These are phyloP conservation scores for Dryobates pubescens DNA, from an alignment of 2,797 vertebrate genomes.

Conservation along the genomic window DNA sequence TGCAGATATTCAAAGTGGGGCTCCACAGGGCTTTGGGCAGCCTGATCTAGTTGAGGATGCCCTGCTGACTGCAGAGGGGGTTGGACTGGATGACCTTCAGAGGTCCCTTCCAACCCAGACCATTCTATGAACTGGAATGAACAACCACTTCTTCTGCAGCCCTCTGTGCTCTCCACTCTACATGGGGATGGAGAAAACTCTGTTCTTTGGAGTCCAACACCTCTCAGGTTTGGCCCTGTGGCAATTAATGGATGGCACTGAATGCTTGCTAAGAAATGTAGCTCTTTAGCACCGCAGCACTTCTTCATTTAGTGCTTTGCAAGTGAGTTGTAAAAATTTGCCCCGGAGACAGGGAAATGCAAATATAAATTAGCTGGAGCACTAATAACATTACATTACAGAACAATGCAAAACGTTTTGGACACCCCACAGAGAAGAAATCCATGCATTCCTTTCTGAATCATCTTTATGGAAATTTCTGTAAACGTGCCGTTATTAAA, in stretches of 20 bases:
- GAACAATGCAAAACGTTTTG: conserved; percentile 77
- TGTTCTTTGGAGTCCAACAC: neutral
- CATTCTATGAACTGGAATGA: neutral
- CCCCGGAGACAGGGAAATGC: conserved; percentile 78
- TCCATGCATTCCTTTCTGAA: conserved; percentile 74
- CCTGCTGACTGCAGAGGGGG: too few species aligned
- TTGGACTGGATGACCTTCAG: too few species aligned
- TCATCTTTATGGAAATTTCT: conserved; percentile 82
- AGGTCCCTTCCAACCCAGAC: too few species aligned
- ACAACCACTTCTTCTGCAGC: neutral
- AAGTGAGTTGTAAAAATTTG: conserved; percentile 76
- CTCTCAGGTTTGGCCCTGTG: neutral
- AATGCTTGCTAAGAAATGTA: conserved; percentile 40
- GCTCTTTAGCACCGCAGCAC: conserved; percentile 31
- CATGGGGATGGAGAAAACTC: neutral
- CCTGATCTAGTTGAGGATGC: too few species aligned
- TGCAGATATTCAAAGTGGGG: too few species aligned
- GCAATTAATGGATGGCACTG: neutral
- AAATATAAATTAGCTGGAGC: conserved; percentile 76
- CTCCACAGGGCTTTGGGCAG: too few species aligned
- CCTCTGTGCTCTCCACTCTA: neutral
- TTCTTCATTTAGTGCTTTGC: conserved; percentile 65
- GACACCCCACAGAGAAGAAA: conserved; percentile 77
- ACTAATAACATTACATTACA: conserved; percentile 80
- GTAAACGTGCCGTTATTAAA: conserved; percentile 80